Conservation (phyloP, 2,888 invertebrate species). For the Zaprionus lineosus region DNA sequence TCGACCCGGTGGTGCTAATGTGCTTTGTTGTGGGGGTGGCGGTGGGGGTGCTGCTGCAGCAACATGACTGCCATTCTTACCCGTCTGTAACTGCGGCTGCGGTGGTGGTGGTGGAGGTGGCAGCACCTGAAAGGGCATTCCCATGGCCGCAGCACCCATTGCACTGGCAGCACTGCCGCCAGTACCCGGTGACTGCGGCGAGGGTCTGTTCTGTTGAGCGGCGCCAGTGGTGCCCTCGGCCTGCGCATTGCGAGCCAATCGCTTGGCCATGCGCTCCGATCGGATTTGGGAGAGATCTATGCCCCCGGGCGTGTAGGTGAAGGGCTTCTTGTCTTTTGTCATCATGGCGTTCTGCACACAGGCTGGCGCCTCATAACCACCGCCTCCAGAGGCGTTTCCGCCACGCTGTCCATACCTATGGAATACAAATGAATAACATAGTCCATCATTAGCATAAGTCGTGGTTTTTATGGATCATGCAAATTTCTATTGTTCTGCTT, state of each 20-base stretch:
- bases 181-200: slow-evolving; percentile 77
- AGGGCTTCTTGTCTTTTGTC: slow-evolving; percentile 97
- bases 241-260: slow-evolving; percentile 88
- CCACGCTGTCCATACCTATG: slow-evolving; percentile 82
- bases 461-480: slow-evolving; percentile 47
- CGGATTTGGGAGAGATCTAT: slow-evolving; percentile 94
- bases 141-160: slow-evolving; percentile 78
- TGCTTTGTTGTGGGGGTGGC: slow-evolving; percentile 81
- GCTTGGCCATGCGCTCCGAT: slow-evolving; percentile 94
- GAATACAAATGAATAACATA: neutral
- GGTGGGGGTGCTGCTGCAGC: slow-evolving; percentile 84
- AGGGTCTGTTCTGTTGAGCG: slow-evolving; percentile 84
- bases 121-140: slow-evolving; percentile 73
- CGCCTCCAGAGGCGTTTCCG: slow-evolving; percentile 65
- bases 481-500: slow-evolving; percentile 37
- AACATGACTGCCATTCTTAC: slow-evolving; percentile 82
- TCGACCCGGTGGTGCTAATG: slow-evolving; percentile 82
- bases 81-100: slow-evolving; percentile 56
- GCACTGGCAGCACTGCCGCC: slow-evolving; percentile 81
- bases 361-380: slow-evolving; percentile 89
- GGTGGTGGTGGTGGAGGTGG: slow-evolving; percentile 84
- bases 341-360: slow-evolving; percentile 97
- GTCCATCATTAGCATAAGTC: slow-evolving; percentile 33
- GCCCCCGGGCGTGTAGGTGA: slow-evolving; percentile 97
- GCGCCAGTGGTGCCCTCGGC: slow-evolving; percentile 87